Conservation (phyloP, 1,140 invertebrate genomes). For the Triops longicaudatus region DNA sequence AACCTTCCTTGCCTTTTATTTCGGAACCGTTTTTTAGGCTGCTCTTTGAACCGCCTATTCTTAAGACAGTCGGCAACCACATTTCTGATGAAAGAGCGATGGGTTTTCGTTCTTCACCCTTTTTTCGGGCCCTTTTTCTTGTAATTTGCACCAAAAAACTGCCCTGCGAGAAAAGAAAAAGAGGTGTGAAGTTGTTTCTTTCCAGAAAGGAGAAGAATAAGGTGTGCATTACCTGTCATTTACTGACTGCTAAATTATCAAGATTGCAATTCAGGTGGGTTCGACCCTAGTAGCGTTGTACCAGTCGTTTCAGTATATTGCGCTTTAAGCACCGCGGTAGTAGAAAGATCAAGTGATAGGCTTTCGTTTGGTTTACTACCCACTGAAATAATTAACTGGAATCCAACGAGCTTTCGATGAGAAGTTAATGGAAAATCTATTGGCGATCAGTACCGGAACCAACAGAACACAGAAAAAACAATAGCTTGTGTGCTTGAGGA, state of each 20-base stretch:
- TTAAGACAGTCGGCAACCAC: slow-evolving; percentile 10
- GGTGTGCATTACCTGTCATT: neutral
- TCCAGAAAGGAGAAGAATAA: neutral
- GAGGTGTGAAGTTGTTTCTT: slow-evolving; percentile 1
- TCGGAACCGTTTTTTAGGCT: neutral
- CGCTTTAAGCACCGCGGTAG: neutral
- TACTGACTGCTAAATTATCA: neutral
- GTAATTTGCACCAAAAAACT: neutral
- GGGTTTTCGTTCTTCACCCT: neutral
- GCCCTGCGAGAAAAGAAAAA: neutral
- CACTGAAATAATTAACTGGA: neutral
- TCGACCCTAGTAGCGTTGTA: neutral
- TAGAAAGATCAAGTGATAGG: neutral
- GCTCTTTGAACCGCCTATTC: neutral
- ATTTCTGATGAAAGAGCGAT: neutral
- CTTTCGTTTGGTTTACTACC: neutral
- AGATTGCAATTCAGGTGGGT: neutral
- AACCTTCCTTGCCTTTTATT: neutral
- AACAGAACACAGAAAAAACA: neutral
- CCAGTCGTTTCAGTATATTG: neutral
- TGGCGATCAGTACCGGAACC: neutral
- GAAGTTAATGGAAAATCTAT: slow-evolving; percentile 1
- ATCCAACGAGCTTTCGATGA: slow-evolving; percentile 2
- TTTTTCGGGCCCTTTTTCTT: neutral
- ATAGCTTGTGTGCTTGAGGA: neutral